Evolutionary conservation across 2,888 invertebrate genomes (phyloP).

Genomic region (Dinocampus coccinellae): DNA sequence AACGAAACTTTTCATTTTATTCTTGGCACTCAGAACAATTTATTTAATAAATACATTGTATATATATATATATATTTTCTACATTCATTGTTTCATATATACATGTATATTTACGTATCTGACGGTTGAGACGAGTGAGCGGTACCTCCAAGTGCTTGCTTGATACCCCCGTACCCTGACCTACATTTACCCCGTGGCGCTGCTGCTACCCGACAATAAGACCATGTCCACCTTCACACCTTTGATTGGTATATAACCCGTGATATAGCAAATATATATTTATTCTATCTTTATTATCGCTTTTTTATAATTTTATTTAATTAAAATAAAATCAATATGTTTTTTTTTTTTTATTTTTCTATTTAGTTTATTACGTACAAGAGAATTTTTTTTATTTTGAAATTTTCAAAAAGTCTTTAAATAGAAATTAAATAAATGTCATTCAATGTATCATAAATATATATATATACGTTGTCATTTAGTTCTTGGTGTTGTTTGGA

Average conservation of each 20-base stretch:
- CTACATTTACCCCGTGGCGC: slow-evolving; percentile 56
- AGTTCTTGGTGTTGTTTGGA: slow-evolving; percentile 36
- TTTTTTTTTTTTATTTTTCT: background rate
- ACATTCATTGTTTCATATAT: background rate
- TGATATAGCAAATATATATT: slow-evolving; percentile 23
- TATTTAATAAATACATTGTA: background rate
- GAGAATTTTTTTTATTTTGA: background rate
- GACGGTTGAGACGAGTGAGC: slow-evolving; percentile 15
- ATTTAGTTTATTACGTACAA: background rate
- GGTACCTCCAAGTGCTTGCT: slow-evolving; percentile 38
- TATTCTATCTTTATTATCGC: background rate
- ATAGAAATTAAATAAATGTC: no score
- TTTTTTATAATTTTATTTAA: background rate
- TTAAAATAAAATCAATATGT: no score
- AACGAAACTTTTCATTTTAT: background rate
- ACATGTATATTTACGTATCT: background rate
- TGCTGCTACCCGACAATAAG: slow-evolving; percentile 38
- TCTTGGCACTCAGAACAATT: background rate
- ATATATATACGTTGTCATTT: background rate
- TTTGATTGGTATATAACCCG: slow-evolving; percentile 45
- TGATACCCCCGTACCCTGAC: slow-evolving; percentile 58
- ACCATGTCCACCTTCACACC: slow-evolving; percentile 44
- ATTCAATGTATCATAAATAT: background rate
- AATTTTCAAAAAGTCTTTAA: no score
- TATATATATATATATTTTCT: background rate